phyloP scores from a whole-genome alignment of 1,140 invertebrate genomes.

The Caenorhabditis brenneri region DNA sequence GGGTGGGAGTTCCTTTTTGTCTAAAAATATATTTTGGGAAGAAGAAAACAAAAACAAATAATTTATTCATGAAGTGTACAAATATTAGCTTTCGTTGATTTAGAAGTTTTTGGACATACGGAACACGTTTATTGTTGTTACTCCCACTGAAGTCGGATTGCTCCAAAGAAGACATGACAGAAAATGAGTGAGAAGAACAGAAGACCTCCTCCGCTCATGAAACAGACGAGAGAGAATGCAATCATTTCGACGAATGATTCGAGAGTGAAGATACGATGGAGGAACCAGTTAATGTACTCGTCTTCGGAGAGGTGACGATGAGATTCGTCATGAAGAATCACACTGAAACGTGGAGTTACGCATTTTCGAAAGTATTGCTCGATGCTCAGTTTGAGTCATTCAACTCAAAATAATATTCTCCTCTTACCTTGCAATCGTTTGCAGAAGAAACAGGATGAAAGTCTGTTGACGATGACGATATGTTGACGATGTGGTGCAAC shows the following conservation, averaged over 20 bases:
- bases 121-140: no score
- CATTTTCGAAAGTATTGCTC: no score
- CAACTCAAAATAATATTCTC: background rate
- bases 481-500: background rate
- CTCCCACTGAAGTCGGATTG: background rate
- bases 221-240: background rate
- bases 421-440: background rate
- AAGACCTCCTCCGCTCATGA: background rate
- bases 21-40: background rate
- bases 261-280: background rate
- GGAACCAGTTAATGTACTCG: background rate
- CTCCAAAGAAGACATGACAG: background rate
- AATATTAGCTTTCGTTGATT: no score
- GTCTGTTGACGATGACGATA: background rate
- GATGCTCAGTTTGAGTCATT: no score
- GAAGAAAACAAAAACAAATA: background rate
- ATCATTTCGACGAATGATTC: background rate
- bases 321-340: background rate
- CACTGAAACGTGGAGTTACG: background rate
- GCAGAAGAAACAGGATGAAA: background rate
- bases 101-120: no score
- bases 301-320: background rate
- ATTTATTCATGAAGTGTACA: background rate
- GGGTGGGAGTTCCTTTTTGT: no score
- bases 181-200: background rate